Evolutionary conservation across 2,888 invertebrate genomes (phyloP).

Genomic region (Diplolepis rosae): DNA sequence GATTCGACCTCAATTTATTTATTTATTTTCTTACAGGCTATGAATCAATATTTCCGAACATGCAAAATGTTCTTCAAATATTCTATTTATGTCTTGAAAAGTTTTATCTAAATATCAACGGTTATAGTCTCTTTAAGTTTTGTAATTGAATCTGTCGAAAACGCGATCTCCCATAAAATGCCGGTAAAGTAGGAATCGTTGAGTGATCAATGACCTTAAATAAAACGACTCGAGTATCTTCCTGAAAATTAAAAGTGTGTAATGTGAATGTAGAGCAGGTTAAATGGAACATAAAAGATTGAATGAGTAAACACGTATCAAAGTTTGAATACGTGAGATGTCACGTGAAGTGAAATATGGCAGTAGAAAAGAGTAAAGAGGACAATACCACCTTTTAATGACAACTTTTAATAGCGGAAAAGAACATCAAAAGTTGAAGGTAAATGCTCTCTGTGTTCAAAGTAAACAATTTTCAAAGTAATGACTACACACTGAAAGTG

Average conservation of each 20-base stretch:
- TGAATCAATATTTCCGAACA: no score
- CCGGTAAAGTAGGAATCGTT: neutral
- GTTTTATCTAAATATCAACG: constrained; percentile 2
- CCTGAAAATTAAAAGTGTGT: neutral
- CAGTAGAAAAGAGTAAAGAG: constrained; percentile 2
- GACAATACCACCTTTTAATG: constrained; percentile 5
- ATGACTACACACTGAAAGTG: no score
- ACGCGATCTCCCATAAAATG: neutral
- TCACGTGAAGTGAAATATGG: neutral
- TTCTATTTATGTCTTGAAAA: no score
- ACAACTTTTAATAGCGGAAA: neutral
- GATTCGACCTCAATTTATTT: no score
- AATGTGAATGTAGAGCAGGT: constrained; percentile 9
- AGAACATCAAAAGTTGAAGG: constrained; percentile 11
- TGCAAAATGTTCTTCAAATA: no score
- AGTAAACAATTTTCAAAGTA: no score
- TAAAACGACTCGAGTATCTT: neutral
- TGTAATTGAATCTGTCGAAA: neutral
- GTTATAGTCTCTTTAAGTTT: neutral
- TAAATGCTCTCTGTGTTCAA: no score
- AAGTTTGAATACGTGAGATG: constrained; percentile 20
- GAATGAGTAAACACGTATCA: neutral
- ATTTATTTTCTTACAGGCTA: no score
- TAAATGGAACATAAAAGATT: constrained; percentile 2
- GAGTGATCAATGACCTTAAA: constrained; percentile 2